Evolutionary conservation across 2,113 vertebrate species (phyloP), one percentile per base, ranked within the genome.

Genomic region (Kobus ellipsiprymnus): DNA sequence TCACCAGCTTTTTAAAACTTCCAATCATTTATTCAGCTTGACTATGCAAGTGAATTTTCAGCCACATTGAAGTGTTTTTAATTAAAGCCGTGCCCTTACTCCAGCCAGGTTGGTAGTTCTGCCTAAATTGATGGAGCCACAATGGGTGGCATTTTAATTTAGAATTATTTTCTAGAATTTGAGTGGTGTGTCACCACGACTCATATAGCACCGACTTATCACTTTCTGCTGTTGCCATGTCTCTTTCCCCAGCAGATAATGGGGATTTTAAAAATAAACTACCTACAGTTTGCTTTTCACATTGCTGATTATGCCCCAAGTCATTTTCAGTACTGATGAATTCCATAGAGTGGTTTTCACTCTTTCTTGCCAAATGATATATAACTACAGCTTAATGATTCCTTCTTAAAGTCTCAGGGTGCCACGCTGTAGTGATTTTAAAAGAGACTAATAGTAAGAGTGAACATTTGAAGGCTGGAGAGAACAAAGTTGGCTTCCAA

Each of bases 91-190:
- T 97, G n/a, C 77, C 82, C 74, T 90, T 64, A 85, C 95, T 93
- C 33, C 54, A 91, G 82, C 94, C 94, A 95, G 64, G 82, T 94
- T 87, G 50, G 82, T 86, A 81, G 52, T 86, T 94, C 67, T 84
- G 52, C 52, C 44, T 91, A 78, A 95, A 94, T 86, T 78, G n/a
- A 95, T 40, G 59, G 54, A 86, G 85, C 64, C 88, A 57, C 88
- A 9, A 55, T 83, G 25, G 92, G 85, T 90, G 60, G 67, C 64
- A 62, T 95, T 97, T 96, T 90, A 88, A 97, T 96, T 97, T 94
- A 86, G 87, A 93, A 91, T 97, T 77, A 90, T 84, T 83, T 96
- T 90, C 40, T 92, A 81, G 80, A 94, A 90, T 96, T 60, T 97
- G 94, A 92, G 67, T 84, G 59, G 30, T 36, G 8, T 60, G 54